Evolutionary conservation across 2,113 vertebrate genomes (phyloP).

Genomic region (Ctenodactylus gundi): DNA sequence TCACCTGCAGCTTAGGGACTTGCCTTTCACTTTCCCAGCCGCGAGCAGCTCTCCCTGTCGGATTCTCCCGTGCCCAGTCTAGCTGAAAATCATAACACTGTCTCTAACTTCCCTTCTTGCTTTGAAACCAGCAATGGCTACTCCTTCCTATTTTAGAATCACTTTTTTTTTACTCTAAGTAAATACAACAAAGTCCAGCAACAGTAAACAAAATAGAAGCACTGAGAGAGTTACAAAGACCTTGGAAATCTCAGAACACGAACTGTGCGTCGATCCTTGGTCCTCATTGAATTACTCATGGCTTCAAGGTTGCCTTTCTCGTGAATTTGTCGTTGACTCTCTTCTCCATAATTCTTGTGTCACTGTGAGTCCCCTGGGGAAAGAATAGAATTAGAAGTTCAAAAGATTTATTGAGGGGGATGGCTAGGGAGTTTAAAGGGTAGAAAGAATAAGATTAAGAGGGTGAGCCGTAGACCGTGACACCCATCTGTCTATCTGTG

Average conservation of each 20-base stretch:
- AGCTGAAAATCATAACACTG: background rate
- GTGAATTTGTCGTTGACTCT: background rate
- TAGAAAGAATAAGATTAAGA: background rate
- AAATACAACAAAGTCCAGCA: background rate
- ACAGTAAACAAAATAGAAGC: background rate
- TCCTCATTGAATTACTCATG: background rate
- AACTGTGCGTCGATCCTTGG: background rate
- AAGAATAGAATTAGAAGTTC: background rate
- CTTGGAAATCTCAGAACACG: background rate
- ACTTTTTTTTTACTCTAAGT: background rate
- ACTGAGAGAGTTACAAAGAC: background rate
- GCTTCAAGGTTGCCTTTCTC: background rate
- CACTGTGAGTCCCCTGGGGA: background rate
- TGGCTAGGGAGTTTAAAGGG: background rate
- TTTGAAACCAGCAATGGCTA: background rate
- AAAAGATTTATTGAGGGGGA: background rate
- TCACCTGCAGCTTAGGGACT: background rate
- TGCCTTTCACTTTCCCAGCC: background rate
- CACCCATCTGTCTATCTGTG: background rate
- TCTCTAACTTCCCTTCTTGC: background rate
- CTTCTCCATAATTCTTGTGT: background rate
- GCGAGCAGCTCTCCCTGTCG: background rate
- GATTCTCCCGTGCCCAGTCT: background rate
- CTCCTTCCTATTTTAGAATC: background rate
- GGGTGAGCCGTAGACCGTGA: background rate